Conservation (phyloP, 1,140 invertebrate species). For the Magallana gigas region DNA sequence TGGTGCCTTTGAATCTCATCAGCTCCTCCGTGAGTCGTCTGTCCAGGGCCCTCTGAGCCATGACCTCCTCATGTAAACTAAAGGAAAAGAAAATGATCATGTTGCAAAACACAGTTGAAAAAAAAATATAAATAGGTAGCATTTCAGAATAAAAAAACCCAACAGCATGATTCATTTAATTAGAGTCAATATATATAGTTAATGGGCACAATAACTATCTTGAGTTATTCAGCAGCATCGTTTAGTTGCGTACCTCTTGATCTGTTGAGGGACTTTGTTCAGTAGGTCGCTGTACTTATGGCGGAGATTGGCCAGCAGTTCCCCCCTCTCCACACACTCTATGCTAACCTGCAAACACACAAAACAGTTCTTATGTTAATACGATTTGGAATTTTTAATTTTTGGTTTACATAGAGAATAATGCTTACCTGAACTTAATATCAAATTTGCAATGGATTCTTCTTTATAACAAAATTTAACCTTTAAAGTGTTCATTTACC, state of each 20-base stretch:
- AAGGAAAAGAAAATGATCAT: background rate
- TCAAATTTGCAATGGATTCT: too few species aligned
- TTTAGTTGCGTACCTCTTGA: slow-evolving; percentile 72
- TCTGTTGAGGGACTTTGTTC: slow-evolving; percentile 77
- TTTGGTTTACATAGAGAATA: too few species aligned
- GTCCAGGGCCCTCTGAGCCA: slow-evolving; percentile 79
- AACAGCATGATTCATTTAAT: too few species aligned
- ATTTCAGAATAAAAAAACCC: too few species aligned
- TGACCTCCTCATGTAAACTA: slow-evolving; percentile 79
- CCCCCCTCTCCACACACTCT: slow-evolving; percentile 78
- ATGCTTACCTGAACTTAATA: too few species aligned
- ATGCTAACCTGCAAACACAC: slow-evolving; percentile 70
- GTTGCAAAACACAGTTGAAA: background rate
- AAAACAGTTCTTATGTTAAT: background rate
- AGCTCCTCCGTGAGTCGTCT: slow-evolving; percentile 79
- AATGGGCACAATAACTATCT: too few species aligned
- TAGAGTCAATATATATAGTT: too few species aligned
- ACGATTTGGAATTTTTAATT: too few species aligned
- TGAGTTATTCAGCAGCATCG: too few species aligned
- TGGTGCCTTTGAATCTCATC: slow-evolving; percentile 78
- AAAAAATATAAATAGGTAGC: background rate
- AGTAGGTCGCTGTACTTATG: slow-evolving; percentile 75
- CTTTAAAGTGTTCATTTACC: too few species aligned
- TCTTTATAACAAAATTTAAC: too few species aligned
- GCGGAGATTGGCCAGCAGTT: slow-evolving; percentile 75